A percentile compares a stretch with the other conserved stretches of the same genome.
Conservation (phyloP, 1,140 invertebrate genomes). For the Platyscapa corneri region DNA sequence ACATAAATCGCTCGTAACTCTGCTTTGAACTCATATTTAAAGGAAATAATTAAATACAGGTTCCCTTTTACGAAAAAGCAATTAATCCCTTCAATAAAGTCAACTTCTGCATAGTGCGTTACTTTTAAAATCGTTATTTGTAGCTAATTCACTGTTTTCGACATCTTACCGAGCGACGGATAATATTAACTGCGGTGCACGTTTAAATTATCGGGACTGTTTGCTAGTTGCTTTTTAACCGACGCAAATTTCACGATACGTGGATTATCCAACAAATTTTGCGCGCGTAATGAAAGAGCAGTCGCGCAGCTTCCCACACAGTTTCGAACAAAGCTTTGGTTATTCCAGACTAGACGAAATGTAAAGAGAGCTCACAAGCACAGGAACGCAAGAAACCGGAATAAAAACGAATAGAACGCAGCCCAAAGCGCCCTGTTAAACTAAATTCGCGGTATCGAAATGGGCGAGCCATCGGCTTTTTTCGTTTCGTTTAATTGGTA, state of each 20-base stretch:
- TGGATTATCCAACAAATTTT: too few species aligned
- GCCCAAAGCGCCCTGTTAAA: background rate
- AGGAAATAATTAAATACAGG: too few species aligned
- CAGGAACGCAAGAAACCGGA: background rate
- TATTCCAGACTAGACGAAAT: background rate
- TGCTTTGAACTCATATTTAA: background rate
- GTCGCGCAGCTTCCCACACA: background rate
- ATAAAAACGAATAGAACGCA: background rate
- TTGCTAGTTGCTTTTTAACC: background rate
- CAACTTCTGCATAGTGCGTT: too few species aligned
- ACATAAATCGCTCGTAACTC: too few species aligned
- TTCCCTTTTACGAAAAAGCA: background rate
- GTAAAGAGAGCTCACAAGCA: background rate
- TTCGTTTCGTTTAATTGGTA: constrained; percentile 23
- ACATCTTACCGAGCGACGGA: background rate
- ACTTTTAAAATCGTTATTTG: too few species aligned
- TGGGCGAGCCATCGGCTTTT: constrained; percentile 9
- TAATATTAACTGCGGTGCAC: background rate
- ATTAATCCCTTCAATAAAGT: background rate
- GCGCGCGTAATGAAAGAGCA: background rate
- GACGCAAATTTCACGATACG: background rate
- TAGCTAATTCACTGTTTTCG: background rate
- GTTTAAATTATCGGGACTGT: constrained; percentile 6
- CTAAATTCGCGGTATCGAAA: constrained; percentile 18
- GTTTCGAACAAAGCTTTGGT: background rate